Evolutionary conservation across 1,140 invertebrate genomes (phyloP).

Genomic region (Holcopasites calliopsidis): DNA sequence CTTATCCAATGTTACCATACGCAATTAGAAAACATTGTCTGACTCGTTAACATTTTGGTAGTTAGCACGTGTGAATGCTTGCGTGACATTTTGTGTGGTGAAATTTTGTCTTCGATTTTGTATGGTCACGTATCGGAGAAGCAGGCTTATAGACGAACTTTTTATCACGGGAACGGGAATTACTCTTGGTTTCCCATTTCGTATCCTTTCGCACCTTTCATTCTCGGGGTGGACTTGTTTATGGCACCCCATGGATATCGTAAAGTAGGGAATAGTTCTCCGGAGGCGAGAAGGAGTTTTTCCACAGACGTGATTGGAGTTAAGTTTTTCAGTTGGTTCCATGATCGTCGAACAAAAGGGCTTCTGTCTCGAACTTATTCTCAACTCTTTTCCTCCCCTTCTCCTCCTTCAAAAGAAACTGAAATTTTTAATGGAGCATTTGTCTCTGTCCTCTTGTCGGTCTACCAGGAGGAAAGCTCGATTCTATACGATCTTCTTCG

Average conservation of each 20-base stretch:
- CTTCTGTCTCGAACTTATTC: conserved; percentile 22
- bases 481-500: conserved; percentile 29
- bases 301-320: conserved; percentile 54
- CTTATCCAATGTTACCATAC: not conserved
- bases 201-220: conserved; percentile 47
- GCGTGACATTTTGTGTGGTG: too few relatives aligned
- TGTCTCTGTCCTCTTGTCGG: conserved; percentile 8
- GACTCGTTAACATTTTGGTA: too few relatives aligned
- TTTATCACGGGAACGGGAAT: conserved; percentile 27
- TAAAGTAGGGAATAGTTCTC: conserved; percentile 61
- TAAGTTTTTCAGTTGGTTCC: conserved; percentile 25
- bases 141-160: conserved; percentile 55
- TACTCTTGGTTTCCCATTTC: conserved; percentile 32
- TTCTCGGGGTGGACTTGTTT: conserved; percentile 48
- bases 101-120: conserved; percentile 28
- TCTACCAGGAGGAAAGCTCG: not conserved
- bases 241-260: conserved; percentile 57
- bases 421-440: conserved; percentile 40
- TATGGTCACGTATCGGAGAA: conserved; percentile 19
- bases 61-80: not conserved
- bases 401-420: conserved; percentile 24
- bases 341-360: conserved; percentile 29
- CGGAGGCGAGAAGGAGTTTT: conserved; percentile 46
- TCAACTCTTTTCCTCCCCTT: not conserved
- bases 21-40: too few relatives aligned